These are phyloP conservation scores for Drosophila nigrodunni DNA, from an alignment of 1,140 invertebrate species.

Conservation along the genomic window DNA sequence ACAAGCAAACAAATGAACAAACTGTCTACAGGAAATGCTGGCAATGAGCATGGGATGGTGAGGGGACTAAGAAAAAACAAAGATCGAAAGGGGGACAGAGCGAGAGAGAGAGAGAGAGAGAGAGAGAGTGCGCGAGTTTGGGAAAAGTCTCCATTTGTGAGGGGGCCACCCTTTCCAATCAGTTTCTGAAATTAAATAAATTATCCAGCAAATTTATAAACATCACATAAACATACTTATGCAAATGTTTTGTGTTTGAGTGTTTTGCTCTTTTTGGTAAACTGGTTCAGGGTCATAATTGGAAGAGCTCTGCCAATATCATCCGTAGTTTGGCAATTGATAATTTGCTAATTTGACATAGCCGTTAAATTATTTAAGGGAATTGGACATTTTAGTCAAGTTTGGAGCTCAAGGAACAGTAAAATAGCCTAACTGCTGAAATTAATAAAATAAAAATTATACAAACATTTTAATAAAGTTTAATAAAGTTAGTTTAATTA, in stretches of 20 bases:
- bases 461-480: too few species aligned
- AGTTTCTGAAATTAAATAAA: conserved; percentile 45
- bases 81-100: not conserved
- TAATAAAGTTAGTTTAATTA: too few species aligned
- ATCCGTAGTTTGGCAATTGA: not conserved
- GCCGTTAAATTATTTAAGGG: too few species aligned
- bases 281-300: not conserved
- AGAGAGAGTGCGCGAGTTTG: not conserved
- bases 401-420: too few species aligned
- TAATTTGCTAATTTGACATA: not conserved
- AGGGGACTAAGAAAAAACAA: too few species aligned
- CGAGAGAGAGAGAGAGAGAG: not conserved
- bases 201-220: conserved; percentile 13
- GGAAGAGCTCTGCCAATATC: not conserved
- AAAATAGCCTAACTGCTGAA: too few species aligned
- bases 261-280: not conserved
- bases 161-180: conserved; percentile 3
- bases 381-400: too few species aligned
- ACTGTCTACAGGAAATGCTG: conserved; percentile 24
- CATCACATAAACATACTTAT: conserved; percentile 12
- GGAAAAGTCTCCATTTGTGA: not conserved
- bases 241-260: not conserved
- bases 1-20: conserved; percentile 30
- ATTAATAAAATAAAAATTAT: too few species aligned
- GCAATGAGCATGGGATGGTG: not conserved